These are phyloP conservation scores for Lutraria rhynchaena DNA, from an alignment of 1,140 invertebrate genomes.

Conservation along the genomic window DNA sequence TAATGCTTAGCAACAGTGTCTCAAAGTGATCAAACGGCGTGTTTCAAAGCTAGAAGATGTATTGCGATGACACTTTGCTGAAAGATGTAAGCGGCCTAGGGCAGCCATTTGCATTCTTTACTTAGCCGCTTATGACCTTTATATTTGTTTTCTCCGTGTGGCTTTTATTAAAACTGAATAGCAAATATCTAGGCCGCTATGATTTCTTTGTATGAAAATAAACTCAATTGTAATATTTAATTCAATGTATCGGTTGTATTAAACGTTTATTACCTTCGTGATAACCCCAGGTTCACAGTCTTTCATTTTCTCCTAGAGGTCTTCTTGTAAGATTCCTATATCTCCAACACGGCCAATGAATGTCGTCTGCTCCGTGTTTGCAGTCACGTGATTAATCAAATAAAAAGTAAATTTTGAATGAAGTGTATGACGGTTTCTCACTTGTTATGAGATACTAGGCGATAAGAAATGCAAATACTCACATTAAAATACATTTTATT, in stretches of 20 bases:
- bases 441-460: slow-evolving; percentile 2
- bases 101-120: too few species aligned
- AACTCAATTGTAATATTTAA: too few species aligned
- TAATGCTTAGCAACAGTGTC: too few species aligned
- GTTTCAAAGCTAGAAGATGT: too few species aligned
- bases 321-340: background rate
- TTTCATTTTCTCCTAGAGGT: slow-evolving; percentile 1
- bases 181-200: too few species aligned
- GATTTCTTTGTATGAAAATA: too few species aligned
- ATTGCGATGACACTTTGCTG: too few species aligned
- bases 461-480: slow-evolving; percentile 55
- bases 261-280: slow-evolving; percentile 10
- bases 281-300: slow-evolving; percentile 9
- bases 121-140: too few species aligned
- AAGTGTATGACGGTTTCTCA: slow-evolving; percentile 40
- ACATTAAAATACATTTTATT: slow-evolving; percentile 56
- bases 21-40: too few species aligned
- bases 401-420: slow-evolving; percentile 34
- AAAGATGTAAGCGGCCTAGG: too few species aligned
- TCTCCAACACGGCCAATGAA: background rate
- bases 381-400: slow-evolving; percentile 9
- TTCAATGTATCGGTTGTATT: background rate
- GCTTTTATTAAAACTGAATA: too few species aligned
- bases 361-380: background rate
- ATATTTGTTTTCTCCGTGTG: too few species aligned